phyloP scores from a whole-genome alignment of 1,140 invertebrate genomes.

The Trichonephila clavata region DNA sequence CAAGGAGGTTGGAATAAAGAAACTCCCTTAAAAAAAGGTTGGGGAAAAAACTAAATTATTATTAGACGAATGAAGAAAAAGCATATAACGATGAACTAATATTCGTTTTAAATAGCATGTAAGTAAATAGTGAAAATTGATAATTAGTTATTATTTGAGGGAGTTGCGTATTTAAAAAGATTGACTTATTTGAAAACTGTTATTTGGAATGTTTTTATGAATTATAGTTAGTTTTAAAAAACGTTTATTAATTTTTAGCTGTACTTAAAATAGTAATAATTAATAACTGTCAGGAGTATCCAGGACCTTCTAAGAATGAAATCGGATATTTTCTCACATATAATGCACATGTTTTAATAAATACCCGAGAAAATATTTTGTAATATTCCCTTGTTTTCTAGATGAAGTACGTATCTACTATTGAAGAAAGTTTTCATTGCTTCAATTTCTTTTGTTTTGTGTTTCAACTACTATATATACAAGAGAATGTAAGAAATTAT shows the following conservation, averaged over 20 bases:
- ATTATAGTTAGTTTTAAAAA: background rate
- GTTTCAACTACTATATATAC: no score
- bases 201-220: background rate
- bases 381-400: no score
- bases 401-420: no score
- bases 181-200: background rate
- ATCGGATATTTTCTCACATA: no score
- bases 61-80: background rate
- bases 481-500: no score
- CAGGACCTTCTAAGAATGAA: no score
- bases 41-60: background rate
- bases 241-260: background rate
- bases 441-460: no score
- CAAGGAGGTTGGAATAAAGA: conserved; percentile 54
- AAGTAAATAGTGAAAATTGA: background rate
- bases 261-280: no score
- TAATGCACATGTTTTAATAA: no score
- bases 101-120: background rate
- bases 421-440: no score
- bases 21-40: background rate
- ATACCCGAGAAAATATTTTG: no score
- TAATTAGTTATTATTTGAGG: background rate
- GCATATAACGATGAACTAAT: background rate
- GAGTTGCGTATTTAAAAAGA: background rate
- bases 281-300: no score